A percentile compares a stretch with the other conserved stretches of the same genome.
Conservation (phyloP, 2,888 invertebrate species). For the Acronicta aceris region DNA sequence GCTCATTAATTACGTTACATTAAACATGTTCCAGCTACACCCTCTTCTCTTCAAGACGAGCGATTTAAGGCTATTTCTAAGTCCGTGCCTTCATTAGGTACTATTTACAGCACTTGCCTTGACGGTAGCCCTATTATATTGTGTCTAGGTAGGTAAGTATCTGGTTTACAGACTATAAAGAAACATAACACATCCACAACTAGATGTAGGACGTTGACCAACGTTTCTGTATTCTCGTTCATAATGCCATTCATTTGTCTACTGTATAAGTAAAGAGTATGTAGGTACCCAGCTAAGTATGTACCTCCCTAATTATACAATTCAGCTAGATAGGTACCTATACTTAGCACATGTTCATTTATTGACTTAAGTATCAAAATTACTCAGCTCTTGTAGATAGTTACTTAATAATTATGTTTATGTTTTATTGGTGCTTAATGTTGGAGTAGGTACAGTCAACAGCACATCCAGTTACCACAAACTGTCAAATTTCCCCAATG, state of each 20-base stretch:
- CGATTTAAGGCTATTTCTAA: slow-evolving; percentile 58
- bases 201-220: background rate
- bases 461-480: no score
- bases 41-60: slow-evolving; percentile 27
- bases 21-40: slow-evolving; percentile 71
- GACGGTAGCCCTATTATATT: slow-evolving; percentile 49
- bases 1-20: slow-evolving; percentile 80
- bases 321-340: no score
- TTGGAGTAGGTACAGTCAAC: no score
- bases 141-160: slow-evolving; percentile 26
- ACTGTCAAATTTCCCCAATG: no score
- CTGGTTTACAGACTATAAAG: slow-evolving; percentile 1
- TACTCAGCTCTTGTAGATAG: no score
- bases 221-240: background rate
- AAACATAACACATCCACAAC: background rate
- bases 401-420: no score
- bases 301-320: no score
- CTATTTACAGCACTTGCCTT: slow-evolving; percentile 50
- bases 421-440: no score
- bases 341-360: no score
- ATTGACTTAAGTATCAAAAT: no score
- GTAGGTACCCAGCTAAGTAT: no score
- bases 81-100: slow-evolving; percentile 53
- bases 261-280: no score
- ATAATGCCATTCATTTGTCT: background rate